Evolutionary conservation across 2,113 vertebrate genomes (phyloP).

Genomic region (Lanius collurio): DNA sequence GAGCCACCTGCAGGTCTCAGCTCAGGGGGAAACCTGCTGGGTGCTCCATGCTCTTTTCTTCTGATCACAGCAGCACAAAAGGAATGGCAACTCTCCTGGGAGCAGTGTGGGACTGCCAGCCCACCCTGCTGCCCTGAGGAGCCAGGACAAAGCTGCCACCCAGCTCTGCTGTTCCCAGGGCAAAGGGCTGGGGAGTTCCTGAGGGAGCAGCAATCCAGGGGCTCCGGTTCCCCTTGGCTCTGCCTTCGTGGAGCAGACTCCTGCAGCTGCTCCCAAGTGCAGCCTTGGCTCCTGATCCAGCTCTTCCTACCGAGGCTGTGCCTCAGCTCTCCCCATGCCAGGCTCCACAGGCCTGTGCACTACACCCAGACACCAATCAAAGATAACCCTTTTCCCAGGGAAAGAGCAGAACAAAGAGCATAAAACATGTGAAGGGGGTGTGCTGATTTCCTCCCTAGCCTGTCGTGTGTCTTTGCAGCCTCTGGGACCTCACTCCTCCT

Average conservation of each 20-base stretch:
- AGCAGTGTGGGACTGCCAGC: neutral
- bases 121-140: neutral
- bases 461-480: neutral
- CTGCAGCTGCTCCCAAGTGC: neutral
- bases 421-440: neutral
- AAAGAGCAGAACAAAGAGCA: neutral
- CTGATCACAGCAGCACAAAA: neutral
- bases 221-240: neutral
- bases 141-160: neutral
- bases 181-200: neutral
- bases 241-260: accelerated
- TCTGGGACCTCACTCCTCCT: neutral
- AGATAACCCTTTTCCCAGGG: neutral
- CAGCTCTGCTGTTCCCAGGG: neutral
- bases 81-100: neutral
- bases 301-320: neutral
- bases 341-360: neutral
- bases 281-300: neutral
- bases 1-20: neutral
- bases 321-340: neutral
- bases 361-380: neutral
- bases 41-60: neutral
- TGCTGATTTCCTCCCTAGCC: neutral
- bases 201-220: neutral
- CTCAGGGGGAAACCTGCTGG: neutral